Evolutionary conservation across 2,113 vertebrate genomes (phyloP), one percentile per base, ranked within the genome.

Genomic region (Scolopax mira): DNA sequence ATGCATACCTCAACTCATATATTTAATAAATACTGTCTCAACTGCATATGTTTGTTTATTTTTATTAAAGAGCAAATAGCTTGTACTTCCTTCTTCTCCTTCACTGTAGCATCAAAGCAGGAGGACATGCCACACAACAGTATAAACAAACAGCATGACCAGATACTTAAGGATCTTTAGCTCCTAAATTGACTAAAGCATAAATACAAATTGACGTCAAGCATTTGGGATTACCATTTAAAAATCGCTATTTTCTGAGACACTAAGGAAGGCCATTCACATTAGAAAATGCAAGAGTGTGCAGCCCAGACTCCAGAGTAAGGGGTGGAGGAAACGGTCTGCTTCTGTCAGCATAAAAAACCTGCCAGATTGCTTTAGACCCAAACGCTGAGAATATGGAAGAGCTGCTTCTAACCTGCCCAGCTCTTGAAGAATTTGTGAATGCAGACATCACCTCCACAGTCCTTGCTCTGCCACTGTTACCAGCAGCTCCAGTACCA

Each of bases 101-200:
- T 83, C 54, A 54, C 75, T 60, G 74, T 71, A 88, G 65, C 66
- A 86, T 67, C 61, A 81, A 88, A 86, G 85, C 65, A 88, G 86
- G 83, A 95, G 54, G 46, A 24, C 69, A 81, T 72, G 77, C 52
- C 65, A 94, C 85, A 72, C 65, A 72, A 64, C 37, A 78, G 39
- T 41, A 86, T 52, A 92, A 93, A 90, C 52, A 95, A 94, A 81
- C 28, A 90, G 75, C 81, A 91, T 57, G 88, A 89, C 42, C 73
- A 88, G 60, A 75, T 93, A 96, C n/a, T 84, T 90, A 81, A 67
- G 52, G 46, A 80, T 84, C 65, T 94, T 95, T 88, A 93, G 88
- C 57, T 81, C 65, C 94, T 93, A 89, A 96, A 88, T 67, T 78
- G 82, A 81, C 85, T 83, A 49, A 75, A 94, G 61, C 72, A 72